Conservation (phyloP, 2,113 vertebrate genomes). For the Shinisaurus crocodilurus region DNA sequence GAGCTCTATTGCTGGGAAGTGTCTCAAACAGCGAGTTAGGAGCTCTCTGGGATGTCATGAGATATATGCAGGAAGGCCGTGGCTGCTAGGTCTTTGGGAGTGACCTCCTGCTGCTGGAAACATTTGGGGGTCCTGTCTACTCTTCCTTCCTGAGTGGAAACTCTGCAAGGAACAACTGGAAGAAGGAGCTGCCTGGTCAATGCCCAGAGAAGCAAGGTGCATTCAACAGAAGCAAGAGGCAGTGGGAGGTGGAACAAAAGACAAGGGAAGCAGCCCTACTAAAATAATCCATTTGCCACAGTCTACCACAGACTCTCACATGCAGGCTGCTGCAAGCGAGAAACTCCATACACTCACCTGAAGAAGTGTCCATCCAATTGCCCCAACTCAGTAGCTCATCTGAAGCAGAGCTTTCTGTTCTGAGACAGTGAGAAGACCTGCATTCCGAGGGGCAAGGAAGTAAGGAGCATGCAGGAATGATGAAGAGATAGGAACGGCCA, state of each 20-base stretch:
- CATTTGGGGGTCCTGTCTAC: background rate
- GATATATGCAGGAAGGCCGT: background rate
- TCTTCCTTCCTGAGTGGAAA: background rate
- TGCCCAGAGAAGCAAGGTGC: background rate
- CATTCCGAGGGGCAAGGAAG: background rate
- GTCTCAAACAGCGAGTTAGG: background rate
- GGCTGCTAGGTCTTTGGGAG: background rate
- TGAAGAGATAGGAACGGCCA: background rate
- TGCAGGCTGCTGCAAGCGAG: no score
- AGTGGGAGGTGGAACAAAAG: no score
- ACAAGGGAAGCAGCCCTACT: background rate
- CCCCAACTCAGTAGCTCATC: background rate
- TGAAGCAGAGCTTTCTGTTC: background rate
- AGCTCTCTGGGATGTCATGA: background rate
- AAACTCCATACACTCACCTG: no score
- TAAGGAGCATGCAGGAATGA: background rate
- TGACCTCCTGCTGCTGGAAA: background rate
- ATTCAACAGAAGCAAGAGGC: background rate
- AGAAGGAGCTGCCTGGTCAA: background rate
- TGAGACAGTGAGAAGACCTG: background rate
- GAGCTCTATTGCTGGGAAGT: background rate
- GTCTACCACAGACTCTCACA: background rate
- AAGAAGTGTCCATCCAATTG: background rate
- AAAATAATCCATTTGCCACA: background rate
- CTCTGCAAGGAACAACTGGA: background rate